Conservation (phyloP, 2,888 invertebrate species). For the Nymphalis c-album region DNA sequence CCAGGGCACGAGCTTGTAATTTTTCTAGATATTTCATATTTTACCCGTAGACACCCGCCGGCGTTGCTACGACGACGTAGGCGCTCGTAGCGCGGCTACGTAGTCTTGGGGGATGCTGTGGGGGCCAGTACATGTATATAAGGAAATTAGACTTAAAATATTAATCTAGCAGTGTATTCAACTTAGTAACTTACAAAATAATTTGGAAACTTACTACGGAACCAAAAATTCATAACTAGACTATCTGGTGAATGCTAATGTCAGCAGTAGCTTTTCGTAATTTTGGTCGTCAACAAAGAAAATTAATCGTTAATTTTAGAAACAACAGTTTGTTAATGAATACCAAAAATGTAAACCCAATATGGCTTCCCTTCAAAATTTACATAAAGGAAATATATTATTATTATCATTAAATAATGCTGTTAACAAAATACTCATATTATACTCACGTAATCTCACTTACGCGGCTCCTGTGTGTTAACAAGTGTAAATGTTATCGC, state of each 20-base stretch:
- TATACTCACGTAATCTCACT: not conserved
- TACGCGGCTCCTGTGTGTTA: slow-evolving; percentile 23
- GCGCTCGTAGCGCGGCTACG: slow-evolving; percentile 59
- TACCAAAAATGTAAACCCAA: no score
- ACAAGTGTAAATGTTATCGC: slow-evolving; percentile 35
- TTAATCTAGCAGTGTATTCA: slow-evolving; percentile 7
- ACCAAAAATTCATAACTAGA: no score
- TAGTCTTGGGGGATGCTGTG: slow-evolving; percentile 42
- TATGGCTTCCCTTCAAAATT: no score
- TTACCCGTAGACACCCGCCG: slow-evolving; percentile 66
- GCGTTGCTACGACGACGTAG: slow-evolving; percentile 68
- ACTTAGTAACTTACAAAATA: slow-evolving; percentile 3
- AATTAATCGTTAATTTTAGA: no score
- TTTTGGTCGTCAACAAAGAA: no score
- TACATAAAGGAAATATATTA: no score
- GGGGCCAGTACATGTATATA: slow-evolving; percentile 23
- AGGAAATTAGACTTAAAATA: slow-evolving; percentile 24
- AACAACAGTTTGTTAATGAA: no score
- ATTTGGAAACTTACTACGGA: no score
- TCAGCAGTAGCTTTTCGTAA: no score
- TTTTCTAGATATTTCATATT: slow-evolving; percentile 76
- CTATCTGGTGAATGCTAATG: no score
- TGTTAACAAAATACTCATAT: no score
- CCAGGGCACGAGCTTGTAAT: slow-evolving; percentile 67
- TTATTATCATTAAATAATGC: no score